These are phyloP conservation scores for Ptychoptera contaminata DNA, from an alignment of 2,888 invertebrate genomes.

Conservation along the genomic window DNA sequence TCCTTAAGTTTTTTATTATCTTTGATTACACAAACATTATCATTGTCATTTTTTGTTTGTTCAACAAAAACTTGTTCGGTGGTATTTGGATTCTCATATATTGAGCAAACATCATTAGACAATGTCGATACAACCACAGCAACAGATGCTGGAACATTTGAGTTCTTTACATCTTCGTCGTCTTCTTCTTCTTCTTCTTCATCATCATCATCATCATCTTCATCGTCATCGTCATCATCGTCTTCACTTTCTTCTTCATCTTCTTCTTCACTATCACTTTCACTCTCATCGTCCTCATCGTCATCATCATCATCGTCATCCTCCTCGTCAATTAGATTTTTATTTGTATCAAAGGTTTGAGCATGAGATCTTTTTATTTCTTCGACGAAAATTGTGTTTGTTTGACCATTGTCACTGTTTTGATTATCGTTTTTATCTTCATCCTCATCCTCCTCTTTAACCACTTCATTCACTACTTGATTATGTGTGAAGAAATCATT, in stretches of 20 bases:
- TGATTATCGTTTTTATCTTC: constrained; percentile 5
- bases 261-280: constrained; percentile 12
- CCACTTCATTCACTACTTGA: constrained; percentile 7
- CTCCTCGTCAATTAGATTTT: not conserved
- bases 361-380: too few species aligned
- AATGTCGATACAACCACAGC: not conserved
- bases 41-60: not conserved
- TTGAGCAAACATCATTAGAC: constrained; percentile 26
- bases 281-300: constrained; percentile 3
- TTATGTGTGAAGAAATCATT: constrained; percentile 8
- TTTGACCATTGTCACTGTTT: not conserved
- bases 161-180: constrained; percentile 9
- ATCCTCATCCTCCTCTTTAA: constrained; percentile 4
- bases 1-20: constrained; percentile 10
- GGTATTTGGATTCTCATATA: constrained; percentile 26
- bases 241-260: constrained; percentile 11
- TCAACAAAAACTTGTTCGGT: constrained; percentile 2
- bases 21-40: not conserved
- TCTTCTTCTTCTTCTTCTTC: constrained; percentile 12
- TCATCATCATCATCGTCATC: not conserved
- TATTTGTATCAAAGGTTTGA: too few species aligned
- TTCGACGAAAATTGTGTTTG: too few species aligned
- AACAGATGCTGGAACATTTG: too few species aligned
- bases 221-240: constrained; percentile 13
- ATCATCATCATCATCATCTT: constrained; percentile 9